phyloP scores from a whole-genome alignment of 2,113 vertebrate species.

The Ailuropoda melanoleuca region DNA sequence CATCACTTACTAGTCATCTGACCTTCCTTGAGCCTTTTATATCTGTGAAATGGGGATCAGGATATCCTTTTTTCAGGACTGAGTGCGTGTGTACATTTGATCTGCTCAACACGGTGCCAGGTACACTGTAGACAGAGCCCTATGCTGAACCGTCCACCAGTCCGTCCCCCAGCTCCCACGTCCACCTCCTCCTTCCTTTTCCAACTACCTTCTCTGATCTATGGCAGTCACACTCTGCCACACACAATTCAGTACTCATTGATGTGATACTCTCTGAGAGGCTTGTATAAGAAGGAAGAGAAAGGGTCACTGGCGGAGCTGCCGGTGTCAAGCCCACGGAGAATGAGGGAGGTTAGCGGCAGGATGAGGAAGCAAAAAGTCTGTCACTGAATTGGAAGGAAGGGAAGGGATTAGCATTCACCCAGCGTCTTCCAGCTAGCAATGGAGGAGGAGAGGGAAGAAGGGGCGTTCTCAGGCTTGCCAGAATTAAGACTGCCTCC shows the following conservation, averaged over 20 bases:
- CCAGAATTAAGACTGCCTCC: neutral
- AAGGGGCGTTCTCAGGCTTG: neutral
- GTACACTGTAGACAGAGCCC: no score
- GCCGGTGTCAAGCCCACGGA: neutral
- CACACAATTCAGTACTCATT: neutral
- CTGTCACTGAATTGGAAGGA: neutral
- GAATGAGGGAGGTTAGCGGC: neutral
- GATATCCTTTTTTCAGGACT: neutral
- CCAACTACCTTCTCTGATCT: neutral
- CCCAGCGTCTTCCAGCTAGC: neutral
- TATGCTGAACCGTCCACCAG: neutral
- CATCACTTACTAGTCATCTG: neutral
- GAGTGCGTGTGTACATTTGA: neutral
- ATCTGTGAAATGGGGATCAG: neutral
- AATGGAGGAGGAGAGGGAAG: neutral
- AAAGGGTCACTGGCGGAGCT: neutral
- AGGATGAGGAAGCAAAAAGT: neutral
- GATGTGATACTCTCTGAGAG: neutral
- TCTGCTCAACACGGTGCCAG: neutral
- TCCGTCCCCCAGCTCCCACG: accelerated
- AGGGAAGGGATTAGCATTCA: neutral
- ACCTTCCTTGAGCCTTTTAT: neutral
- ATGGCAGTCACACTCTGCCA: neutral
- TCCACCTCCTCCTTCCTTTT: neutral
- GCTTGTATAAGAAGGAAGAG: neutral